Base-by-base conservation (phyloP, 1,140 invertebrate genomes). In the Aphidius ervi region DNA sequence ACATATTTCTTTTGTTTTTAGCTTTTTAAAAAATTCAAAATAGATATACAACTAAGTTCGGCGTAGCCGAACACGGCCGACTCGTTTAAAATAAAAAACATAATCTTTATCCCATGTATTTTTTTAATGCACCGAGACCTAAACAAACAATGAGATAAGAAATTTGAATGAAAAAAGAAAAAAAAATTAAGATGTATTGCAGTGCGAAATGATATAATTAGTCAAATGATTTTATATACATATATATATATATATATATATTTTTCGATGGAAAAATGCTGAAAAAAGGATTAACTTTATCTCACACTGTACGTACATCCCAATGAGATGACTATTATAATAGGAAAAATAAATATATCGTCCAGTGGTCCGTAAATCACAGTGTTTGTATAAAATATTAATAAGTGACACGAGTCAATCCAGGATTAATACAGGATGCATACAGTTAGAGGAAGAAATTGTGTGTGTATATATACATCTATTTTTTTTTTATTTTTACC, bases 351-450 rank as follows among this genome's bases (percentile, higher is more conserved):
- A 40, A 41, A 41, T 40, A 41, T 46, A 56, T 49, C 39, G 46
- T 41, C 20, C 54, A 43, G 43, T 61, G 65, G 58, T 64, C 66
- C 73, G 70, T 77, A 77, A 78, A 78, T 78, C 76, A 75, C 65
- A 67, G 70, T 77, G 77, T 80, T 80, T 78, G 77, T 75, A 80
- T 80, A 78, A 80, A 80, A 80, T 80, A 78, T 80, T 78, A 79
- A 78, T 80, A 79, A 79, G 77, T 75, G 75, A 79, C 76, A 80
- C 75, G 76, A 80, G 78, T 80, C 75, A 79, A 80, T 80, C 78
- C 73, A 67, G 75, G 77, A 80, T 80, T 79, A 80, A 63, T n/a
- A n/a, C n/a, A n/a, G n/a, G 63, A 61, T 56, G 55, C 40, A 52
- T 52, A 52, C 46, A 55, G 64, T 60, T 47, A 41, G 56, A 39